These are phyloP conservation scores for Eclectus roratus DNA, from an alignment of 2,113 vertebrate genomes.

Conservation along the genomic window DNA sequence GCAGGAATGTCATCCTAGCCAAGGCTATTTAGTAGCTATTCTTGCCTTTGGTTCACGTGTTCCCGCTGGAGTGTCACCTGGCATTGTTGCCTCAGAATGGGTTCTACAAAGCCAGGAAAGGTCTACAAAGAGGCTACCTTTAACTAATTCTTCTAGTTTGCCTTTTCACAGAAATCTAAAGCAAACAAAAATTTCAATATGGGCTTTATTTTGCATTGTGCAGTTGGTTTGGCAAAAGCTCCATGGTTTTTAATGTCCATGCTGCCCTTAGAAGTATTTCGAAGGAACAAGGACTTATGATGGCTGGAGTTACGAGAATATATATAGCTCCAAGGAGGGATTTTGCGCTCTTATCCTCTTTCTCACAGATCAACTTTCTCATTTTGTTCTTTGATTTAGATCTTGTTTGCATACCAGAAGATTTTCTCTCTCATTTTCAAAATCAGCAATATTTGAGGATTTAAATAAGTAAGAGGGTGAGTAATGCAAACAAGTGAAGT, in stretches of 20 bases:
- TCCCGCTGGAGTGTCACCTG: neutral
- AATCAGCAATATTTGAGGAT: neutral
- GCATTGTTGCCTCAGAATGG: neutral
- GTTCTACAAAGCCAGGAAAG: neutral
- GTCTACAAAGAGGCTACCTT: neutral
- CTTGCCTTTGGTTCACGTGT: neutral
- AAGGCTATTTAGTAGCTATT: rapidly evolving
- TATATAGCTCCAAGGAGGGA: neutral
- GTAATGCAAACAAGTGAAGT: neutral
- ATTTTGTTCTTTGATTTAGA: neutral
- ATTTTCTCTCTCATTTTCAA: neutral
- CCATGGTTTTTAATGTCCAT: neutral
- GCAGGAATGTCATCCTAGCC: neutral
- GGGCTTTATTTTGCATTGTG: neutral
- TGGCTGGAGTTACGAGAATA: neutral
- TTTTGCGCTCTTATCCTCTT: neutral
- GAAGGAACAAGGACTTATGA: neutral
- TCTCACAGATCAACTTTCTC: neutral
- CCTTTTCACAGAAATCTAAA: neutral
- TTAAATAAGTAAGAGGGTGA: neutral
- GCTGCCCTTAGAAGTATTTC: neutral
- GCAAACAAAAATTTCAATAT: neutral
- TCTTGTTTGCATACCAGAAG: neutral
- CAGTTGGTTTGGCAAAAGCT: neutral
- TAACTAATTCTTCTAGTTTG: neutral